These are phyloP conservation scores for Platysteira castanea DNA, from an alignment of 2,113 vertebrate genomes.

Conservation along the genomic window DNA sequence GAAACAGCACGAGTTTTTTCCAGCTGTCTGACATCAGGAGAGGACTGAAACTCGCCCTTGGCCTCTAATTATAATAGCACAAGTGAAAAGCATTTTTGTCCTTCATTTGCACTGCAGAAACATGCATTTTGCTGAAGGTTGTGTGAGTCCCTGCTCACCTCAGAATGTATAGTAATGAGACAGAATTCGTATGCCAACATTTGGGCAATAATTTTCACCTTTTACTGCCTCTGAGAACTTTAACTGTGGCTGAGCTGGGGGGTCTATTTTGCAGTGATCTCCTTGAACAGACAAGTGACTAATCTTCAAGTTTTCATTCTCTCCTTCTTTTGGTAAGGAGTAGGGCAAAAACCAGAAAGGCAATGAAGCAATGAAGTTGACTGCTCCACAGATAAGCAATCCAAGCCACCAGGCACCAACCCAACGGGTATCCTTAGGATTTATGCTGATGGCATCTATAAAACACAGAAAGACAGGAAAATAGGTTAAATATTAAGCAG, in stretches of 20 bases:
- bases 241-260: background rate
- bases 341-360: constrained; percentile 91
- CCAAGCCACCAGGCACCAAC: constrained; percentile 96
- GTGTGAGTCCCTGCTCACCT: background rate
- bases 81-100: background rate
- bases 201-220: constrained; percentile 40
- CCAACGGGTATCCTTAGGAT: constrained; percentile 86
- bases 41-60: background rate
- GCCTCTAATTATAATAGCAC: background rate
- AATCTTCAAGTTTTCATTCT: background rate
- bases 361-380: constrained; percentile 78
- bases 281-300: background rate
- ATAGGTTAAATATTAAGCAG: background rate
- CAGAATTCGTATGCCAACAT: background rate
- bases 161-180: background rate
- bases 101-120: background rate
- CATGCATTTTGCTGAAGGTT: rapidly evolving
- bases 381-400: constrained; percentile 76
- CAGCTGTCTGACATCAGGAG: background rate
- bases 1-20: background rate
- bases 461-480: background rate
- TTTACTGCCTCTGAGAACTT: constrained; percentile 49
- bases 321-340: constrained; percentile 58
- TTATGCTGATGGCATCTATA: constrained; percentile 83
- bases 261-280: background rate